Evolutionary conservation across 2,888 invertebrate species (phyloP).

Genomic region (Hydrotaea diabolus): DNA sequence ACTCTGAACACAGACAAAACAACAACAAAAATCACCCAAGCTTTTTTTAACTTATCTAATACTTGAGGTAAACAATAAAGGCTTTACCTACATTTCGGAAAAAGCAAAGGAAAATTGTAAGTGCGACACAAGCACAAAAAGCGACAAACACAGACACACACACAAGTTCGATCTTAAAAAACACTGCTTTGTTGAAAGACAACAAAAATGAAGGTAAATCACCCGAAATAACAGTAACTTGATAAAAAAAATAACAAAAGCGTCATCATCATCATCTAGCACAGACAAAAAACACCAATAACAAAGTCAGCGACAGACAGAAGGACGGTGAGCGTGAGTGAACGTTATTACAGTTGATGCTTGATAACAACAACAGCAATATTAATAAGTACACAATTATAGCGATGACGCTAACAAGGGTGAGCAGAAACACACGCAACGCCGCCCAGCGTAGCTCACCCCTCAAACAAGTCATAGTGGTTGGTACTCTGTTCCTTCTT

Average conservation of each 20-base stretch:
- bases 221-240: not conserved
- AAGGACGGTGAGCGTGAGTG: not conserved
- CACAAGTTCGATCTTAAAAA: no score
- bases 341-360: not conserved
- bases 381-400: not conserved
- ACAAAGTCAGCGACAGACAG: not conserved
- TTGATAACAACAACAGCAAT: not conserved
- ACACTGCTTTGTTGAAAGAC: not conserved
- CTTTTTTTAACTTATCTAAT: not conserved
- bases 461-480: no score
- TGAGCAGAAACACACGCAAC: not conserved
- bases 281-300: not conserved
- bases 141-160: no score
- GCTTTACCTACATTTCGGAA: slow-evolving; percentile 2
- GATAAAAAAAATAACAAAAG: slow-evolving; percentile 6
- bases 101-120: slow-evolving; percentile 11
- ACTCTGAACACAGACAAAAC: not conserved
- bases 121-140: not conserved
- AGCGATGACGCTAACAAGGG: not conserved
- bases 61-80: slow-evolving; percentile 17
- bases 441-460: no score
- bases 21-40: not conserved
- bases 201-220: slow-evolving; percentile 2
- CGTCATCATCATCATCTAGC: not conserved
- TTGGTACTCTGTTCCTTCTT: no score